Base-by-base conservation (phyloP, 2,888 invertebrate species). In the Acanthosepion lycidas region DNA sequence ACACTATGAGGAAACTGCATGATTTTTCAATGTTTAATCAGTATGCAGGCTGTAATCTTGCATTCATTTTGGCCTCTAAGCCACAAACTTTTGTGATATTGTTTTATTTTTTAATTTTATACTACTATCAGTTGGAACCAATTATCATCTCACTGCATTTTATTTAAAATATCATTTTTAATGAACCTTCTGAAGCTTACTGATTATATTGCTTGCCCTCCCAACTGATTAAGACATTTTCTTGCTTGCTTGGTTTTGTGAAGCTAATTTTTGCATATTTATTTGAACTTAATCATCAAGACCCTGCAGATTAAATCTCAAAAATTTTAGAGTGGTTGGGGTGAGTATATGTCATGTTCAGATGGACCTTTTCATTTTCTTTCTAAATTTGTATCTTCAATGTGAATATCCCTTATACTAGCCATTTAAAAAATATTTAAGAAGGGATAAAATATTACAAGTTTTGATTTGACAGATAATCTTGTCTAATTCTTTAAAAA, bases 81-180 rank as follows among this genome's bases (percentile, higher is more conserved):
- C 78, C 78, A n/a, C n/a, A 78, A 78, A 78, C n/a, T 78, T 78
- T n/a, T 78, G 78, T 78, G 78, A 78, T 78, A 78, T 78, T 78
- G 78, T 12, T 78, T 78, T n/a, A n/a, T 12, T 78, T 78, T 78
- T 78, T 78, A 33, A 15, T n/a, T 33, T 18, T 64, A 8, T 8
- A 8, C 9, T 8, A 3, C 28, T 78, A 6, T 78, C 78, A n/a
- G 8, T 78, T 12, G 9, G 28, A n/a, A 8, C 6, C n/a, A 8
- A n/a, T 9, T 28, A 4, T n/a, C n/a, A 78, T 78, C 33, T 78
- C 78, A 78, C 78, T 15, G 78, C 78, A 78, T 78, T 78, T n/a
- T 78, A 78, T 78, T 78, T 78, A 78, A n/a, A n/a, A 78, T 8
- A 8, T 78, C n/a, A n/a, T 78, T 78, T 78, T 78, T 28, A 26